Conservation (phyloP, 2,888 invertebrate species). For the Drosophila silvestris region DNA sequence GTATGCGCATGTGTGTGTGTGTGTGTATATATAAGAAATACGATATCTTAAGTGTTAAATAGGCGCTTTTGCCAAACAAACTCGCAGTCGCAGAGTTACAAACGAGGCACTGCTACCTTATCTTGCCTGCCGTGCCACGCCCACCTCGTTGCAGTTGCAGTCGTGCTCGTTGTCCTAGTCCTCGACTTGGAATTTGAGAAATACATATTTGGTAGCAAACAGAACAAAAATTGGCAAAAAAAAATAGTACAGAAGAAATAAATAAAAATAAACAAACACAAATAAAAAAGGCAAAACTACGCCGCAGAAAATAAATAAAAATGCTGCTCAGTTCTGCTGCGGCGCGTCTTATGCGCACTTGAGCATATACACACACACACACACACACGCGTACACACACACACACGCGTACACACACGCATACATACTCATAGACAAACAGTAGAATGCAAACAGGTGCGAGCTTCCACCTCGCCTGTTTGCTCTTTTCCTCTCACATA, state of each 20-base stretch:
- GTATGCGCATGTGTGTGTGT: slow-evolving; percentile 22
- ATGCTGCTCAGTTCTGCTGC: slow-evolving; percentile 72
- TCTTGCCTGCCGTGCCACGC: slow-evolving; percentile 60
- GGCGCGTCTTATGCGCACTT: slow-evolving; percentile 76
- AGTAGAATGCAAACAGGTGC: slow-evolving; percentile 69
- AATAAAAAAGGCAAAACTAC: slow-evolving; percentile 53
- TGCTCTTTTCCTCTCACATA: slow-evolving; percentile 15
- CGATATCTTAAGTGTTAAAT: slow-evolving; percentile 80
- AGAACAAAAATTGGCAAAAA: slow-evolving; percentile 24
- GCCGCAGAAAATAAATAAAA: slow-evolving; percentile 77
- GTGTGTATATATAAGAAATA: slow-evolving; percentile 65
- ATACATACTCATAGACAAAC: not conserved
- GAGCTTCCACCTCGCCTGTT: slow-evolving; percentile 27
- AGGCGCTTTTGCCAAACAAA: slow-evolving; percentile 81
- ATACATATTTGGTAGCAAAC: slow-evolving; percentile 53
- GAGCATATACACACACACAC: slow-evolving; percentile 38
- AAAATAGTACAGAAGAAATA: not conserved
- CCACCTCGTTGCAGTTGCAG: slow-evolving; percentile 56
- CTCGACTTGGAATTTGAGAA: slow-evolving; percentile 42
- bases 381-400: not conserved
- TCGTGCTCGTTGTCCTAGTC: slow-evolving; percentile 7
- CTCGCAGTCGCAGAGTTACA: slow-evolving; percentile 57
- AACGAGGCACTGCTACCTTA: slow-evolving; percentile 61
- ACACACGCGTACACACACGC: slow-evolving; percentile 1
- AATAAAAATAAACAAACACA: slow-evolving; percentile 39